Conservation (phyloP, 2,888 invertebrate genomes). For the Latrodectus elegans region DNA sequence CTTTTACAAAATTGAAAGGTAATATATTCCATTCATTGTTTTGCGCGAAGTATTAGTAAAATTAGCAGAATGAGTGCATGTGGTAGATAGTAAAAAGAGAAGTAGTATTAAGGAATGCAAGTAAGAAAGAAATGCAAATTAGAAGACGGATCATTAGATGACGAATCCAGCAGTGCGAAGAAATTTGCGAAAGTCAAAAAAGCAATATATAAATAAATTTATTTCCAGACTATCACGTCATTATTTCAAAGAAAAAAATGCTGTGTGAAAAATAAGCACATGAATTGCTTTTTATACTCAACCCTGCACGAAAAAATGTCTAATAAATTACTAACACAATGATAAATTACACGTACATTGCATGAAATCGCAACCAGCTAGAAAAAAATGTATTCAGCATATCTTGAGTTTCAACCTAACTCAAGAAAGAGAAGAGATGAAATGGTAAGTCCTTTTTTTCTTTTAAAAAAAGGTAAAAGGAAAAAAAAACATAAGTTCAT, state of each 20-base stretch:
- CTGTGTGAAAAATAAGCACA: conserved; percentile 57
- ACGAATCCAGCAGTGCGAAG: conserved; percentile 48
- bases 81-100: not conserved
- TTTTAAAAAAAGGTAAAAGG: conserved; percentile 7
- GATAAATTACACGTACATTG: conserved; percentile 69
- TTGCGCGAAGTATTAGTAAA: too few relatives aligned
- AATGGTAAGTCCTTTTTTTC: conserved; percentile 41
- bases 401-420: conserved; percentile 35
- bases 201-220: conserved; percentile 59
- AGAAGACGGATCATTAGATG: conserved; percentile 59
- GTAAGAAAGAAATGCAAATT: conserved; percentile 37
- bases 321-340: conserved; percentile 70
- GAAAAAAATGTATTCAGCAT: conserved; percentile 59
- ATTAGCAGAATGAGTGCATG: not conserved
- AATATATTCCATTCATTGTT: too few relatives aligned
- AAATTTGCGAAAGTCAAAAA: conserved; percentile 56
- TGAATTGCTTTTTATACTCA: conserved; percentile 63
- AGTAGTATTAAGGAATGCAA: not conserved
- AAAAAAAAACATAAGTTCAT: conserved; percentile 47
- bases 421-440: conserved; percentile 33
- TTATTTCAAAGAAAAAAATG: conserved; percentile 49
- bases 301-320: conserved; percentile 69
- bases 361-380: conserved; percentile 63
- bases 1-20: not conserved
- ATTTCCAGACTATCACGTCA: conserved; percentile 41